Evolutionary conservation across 1,140 invertebrate genomes (phyloP).

Genomic region (Chionoecetes opilio): DNA sequence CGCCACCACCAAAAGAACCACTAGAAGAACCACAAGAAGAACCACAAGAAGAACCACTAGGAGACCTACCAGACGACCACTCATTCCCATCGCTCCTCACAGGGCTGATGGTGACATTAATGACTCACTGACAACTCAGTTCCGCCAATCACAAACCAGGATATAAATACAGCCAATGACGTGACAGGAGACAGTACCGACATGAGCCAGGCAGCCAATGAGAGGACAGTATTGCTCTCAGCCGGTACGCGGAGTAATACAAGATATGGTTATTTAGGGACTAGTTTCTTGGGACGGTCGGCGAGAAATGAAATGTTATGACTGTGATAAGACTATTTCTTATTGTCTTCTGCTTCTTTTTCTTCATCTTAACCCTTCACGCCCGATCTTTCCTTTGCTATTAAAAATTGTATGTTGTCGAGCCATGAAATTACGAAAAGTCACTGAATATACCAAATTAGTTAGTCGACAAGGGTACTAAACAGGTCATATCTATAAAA

Average conservation of each 20-base stretch:
- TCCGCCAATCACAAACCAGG: background rate
- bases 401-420: no score
- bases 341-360: no score
- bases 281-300: background rate
- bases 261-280: background rate
- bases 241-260: background rate
- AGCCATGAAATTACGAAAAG: no score
- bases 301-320: background rate
- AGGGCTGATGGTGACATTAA: background rate
- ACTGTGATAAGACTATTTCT: no score
- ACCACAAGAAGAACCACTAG: background rate
- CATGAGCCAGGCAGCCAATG: background rate
- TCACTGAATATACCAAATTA: no score
- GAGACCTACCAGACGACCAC: background rate
- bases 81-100: constrained; percentile 37
- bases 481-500: no score
- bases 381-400: no score
- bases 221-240: background rate
- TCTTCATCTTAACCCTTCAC: no score
- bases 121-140: no score
- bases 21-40: background rate
- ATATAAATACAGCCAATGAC: background rate
- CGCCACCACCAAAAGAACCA: background rate
- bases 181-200: background rate
- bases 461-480: no score